Evolutionary conservation across 2,888 invertebrate genomes (phyloP), one percentile per base, ranked within the genome.

Genomic region (Dorcus hopei): DNA sequence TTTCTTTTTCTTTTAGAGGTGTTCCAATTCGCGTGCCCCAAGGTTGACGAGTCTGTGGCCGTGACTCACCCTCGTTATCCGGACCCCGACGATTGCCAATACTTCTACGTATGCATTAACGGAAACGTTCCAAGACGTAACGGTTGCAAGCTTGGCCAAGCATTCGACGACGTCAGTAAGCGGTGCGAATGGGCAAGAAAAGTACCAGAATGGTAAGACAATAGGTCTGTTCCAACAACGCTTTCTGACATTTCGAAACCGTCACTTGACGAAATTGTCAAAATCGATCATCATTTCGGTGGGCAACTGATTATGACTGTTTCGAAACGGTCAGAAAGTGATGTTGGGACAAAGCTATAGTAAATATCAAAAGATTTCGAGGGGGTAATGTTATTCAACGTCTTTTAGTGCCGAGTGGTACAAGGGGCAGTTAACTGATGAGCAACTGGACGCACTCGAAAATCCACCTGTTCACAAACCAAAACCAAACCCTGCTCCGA

Each of bases 71-170:
- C 93, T 0, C 85, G 94, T 0, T 94, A 91, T 74, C 86, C 93
- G 0, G 94, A 95, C 77, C 88, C 90, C 9, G 90, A 91, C 14
- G 93, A 95, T 75, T 95, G 95, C 69, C 94, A 93, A 79, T 94
- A 83, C 81, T 95, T 94, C 82, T 95, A 92, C 77, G 93, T 95
- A 8, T 95, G 95, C 77, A 91, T 95, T 68, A 93, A 94, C 72
- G 94, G 94, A 0, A 87, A 90, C 66, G 85, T 87, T 0, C 93
- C 95, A 0, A 82, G 95, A 16, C 84, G 93, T 58, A 93, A 89
- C 65, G 94, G 94, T 14, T 95, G 95, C 80, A 91, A 89, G 77
- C 83, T 91, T 26, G 95, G 95, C 2, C 93, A 93, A 76, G 95
- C 89, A 8, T 95, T 95, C 78, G 93, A 95, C 71, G 93, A 93